These are phyloP conservation scores for Chascanopsetta lugubris DNA, from an alignment of 2,113 vertebrate species.

Conservation along the genomic window DNA sequence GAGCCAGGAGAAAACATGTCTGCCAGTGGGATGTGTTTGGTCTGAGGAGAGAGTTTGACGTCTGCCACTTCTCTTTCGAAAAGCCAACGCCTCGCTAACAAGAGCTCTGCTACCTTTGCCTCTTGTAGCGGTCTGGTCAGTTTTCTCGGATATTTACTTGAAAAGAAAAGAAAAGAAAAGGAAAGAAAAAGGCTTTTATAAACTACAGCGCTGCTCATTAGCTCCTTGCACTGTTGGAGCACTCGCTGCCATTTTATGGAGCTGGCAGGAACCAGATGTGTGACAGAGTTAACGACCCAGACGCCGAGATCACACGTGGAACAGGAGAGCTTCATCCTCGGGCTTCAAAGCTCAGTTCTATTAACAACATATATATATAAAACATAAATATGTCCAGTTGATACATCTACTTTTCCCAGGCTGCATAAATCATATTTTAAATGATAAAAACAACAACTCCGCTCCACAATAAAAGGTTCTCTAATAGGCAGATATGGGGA, in stretches of 20 bases:
- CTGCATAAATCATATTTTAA: too few relatives aligned
- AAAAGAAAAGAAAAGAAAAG: too few relatives aligned
- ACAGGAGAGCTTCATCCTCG: background rate
- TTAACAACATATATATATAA: too few relatives aligned
- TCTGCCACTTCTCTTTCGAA: conserved; percentile 39
- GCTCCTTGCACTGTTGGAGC: background rate
- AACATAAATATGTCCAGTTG: too few relatives aligned
- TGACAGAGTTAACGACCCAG: background rate
- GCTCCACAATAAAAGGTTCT: background rate
- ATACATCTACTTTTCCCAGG: too few relatives aligned
- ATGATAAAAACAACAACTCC: too few relatives aligned
- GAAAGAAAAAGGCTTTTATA: conserved; percentile 27
- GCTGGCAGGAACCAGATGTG: background rate
- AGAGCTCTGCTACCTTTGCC: background rate
- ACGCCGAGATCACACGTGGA: background rate
- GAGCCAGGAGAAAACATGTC: conserved; percentile 45
- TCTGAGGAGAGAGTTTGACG: conserved; percentile 58
- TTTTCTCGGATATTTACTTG: conserved; percentile 10
- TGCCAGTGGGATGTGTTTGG: conserved; percentile 60
- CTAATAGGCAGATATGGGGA: background rate
- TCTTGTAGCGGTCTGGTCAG: background rate
- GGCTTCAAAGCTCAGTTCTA: background rate
- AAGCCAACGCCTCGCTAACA: conserved; percentile 35
- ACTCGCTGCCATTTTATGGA: background rate
- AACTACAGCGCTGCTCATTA: background rate